Percentiles rank a stretch among this genome's conserved stretches.
Conservation (phyloP, 1,140 invertebrate genomes). For the Melipona quadrifasciata region DNA sequence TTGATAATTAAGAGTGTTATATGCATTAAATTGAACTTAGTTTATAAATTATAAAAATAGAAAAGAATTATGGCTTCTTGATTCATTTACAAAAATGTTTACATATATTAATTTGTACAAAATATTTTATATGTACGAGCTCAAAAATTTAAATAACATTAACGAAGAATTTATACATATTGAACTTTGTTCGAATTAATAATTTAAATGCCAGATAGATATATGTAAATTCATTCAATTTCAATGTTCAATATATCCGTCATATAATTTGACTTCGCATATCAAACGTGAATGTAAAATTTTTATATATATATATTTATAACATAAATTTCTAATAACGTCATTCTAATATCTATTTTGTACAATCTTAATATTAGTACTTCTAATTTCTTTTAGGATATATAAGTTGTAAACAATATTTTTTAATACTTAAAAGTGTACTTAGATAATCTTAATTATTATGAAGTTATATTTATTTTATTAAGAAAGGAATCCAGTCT, state of each 20-base stretch:
- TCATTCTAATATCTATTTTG: constrained; percentile 49
- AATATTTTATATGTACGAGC: constrained; percentile 25
- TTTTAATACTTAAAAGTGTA: constrained; percentile 51
- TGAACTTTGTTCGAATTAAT: neutral
- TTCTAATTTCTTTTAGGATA: constrained; percentile 27
- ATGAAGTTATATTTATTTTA: constrained; percentile 32
- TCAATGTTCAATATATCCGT: constrained; percentile 12
- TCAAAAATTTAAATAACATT: constrained; percentile 23
- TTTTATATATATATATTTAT: constrained; percentile 26
- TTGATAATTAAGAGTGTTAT: constrained; percentile 29
- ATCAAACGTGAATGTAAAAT: constrained; percentile 35
- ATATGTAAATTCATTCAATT: constrained; percentile 27
- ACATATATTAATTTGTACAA: constrained; percentile 43
- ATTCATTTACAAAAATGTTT: constrained; percentile 48
- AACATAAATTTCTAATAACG: constrained; percentile 20
- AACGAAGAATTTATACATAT: neutral
- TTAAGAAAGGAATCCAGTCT: constrained; percentile 65
- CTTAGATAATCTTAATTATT: constrained; percentile 18
- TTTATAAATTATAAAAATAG: constrained; percentile 47
- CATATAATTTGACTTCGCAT: constrained; percentile 4
- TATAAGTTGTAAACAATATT: constrained; percentile 37
- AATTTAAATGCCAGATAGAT: constrained; percentile 6
- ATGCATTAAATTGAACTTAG: constrained; percentile 15
- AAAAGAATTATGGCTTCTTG: constrained; percentile 51
- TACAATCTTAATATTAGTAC: constrained; percentile 56